Evolutionary conservation across 2,888 invertebrate genomes (phyloP), one percentile per base, ranked within the genome.

Genomic region (Onthophagus sagittarius): DNA sequence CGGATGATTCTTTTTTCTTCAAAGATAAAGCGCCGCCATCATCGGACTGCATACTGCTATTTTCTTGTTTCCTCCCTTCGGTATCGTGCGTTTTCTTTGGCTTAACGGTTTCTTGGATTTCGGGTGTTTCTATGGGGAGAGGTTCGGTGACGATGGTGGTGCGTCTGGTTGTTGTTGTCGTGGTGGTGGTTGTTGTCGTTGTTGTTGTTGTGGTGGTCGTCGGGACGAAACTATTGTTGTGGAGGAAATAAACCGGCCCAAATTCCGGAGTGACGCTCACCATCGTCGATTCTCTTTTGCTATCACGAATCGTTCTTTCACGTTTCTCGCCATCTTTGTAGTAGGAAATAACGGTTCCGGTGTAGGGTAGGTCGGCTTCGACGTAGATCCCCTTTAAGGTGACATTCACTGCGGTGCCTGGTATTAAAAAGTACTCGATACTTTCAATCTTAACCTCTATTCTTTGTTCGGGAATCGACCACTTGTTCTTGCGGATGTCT

Each of bases 321-420:
- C 88, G 86, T 31, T 87, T 86, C 70, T 87, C 87, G n/a, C 88
- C 87, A 76, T 92, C 91, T 75, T 88, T 88, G 83, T 92, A 94
- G 74, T 88, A 86, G 0, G 94, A 92, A 70, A 91, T 89, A 63
- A 96, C 85, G 74, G 89, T 91, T 4, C 92, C 94, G 31, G 88
- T 88, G 81, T 94, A 96, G 33, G 92, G 93, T 0, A 92, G 89
- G 78, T 95, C 94, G 72, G 90, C 87, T 75, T 91, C 91, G 0
- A 93, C 92, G 79, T 90, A 89, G 81, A 92, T 92, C 1, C 93
- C 95, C 71, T 87, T 87, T 14, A 95, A 87, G 0, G 93, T 94
- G 0, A 95, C 93, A 83, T 95, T 95, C 71, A 94, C 91, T 1
- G 92, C 94, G 0, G 95, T 95, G 32, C 93, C 94, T 2, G 93